These are phyloP conservation scores for Acanthosepion pharaonis DNA, from an alignment of 2,888 invertebrate genomes.

Conservation along the genomic window DNA sequence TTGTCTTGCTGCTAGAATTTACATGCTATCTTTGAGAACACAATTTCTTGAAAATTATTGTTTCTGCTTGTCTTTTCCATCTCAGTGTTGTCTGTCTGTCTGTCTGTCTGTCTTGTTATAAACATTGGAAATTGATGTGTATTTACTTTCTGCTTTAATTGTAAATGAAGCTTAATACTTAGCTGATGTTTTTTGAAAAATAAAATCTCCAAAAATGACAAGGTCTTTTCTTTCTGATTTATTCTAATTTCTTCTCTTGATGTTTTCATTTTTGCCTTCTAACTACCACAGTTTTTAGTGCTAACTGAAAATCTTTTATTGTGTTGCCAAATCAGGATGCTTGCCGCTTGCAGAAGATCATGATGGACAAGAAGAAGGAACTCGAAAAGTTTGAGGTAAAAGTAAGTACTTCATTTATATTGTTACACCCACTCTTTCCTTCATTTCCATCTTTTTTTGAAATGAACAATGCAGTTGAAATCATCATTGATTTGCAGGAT, in stretches of 20 bases:
- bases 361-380: slow-evolving; percentile 87
- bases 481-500: not conserved
- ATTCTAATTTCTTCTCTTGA: not conserved
- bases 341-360: slow-evolving; percentile 85
- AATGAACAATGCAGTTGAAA: not conserved
- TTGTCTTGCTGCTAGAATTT: slow-evolving; percentile 21
- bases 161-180: not conserved
- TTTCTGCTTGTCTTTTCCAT: not conserved
- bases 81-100: not conserved
- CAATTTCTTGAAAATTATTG: slow-evolving; percentile 6
- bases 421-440: not conserved
- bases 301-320: not conserved
- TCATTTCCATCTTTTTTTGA: not conserved
- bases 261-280: not conserved
- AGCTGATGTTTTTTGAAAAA: not conserved
- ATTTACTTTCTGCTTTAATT: not conserved
- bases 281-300: not conserved
- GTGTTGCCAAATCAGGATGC: slow-evolving; percentile 80
- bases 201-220: not conserved
- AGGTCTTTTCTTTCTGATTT: not conserved
- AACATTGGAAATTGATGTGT: slow-evolving; percentile 33
- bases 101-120: not conserved
- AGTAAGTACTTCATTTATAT: slow-evolving; percentile 51
- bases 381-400: slow-evolving; percentile 76
- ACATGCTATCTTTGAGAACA: slow-evolving; percentile 33